Evolutionary conservation across 1,140 invertebrate genomes (phyloP).

Genomic region (Drosophila sp.): DNA sequence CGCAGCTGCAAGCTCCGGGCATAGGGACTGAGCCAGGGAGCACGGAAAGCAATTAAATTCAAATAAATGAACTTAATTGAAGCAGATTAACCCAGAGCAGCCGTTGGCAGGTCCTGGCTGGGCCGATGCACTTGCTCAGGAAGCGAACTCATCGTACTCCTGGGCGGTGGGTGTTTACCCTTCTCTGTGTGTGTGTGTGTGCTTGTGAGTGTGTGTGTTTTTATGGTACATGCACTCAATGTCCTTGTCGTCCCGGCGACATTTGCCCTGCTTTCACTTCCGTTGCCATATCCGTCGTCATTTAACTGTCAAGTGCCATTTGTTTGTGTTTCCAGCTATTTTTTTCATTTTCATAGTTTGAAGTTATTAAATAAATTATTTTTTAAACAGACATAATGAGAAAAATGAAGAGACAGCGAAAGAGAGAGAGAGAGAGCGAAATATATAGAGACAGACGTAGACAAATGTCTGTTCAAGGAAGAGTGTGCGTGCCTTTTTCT

Average conservation of each 20-base stretch:
- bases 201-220: not conserved
- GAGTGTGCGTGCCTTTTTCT: conserved; percentile 50
- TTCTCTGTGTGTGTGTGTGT: not conserved
- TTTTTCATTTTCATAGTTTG: conserved; percentile 29
- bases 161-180: not conserved
- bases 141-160: not conserved
- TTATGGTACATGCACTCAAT: conserved; percentile 40
- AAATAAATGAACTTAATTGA: conserved; percentile 78
- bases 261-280: conserved; percentile 71
- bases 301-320: conserved; percentile 38
- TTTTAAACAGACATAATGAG: conserved; percentile 29
- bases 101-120: conserved; percentile 33
- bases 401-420: not conserved
- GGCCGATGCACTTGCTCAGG: conserved; percentile 8
- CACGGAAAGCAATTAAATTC: conserved; percentile 76
- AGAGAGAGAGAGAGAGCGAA: not conserved
- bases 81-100: conserved; percentile 72
- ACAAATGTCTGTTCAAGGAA: not conserved
- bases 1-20: conserved; percentile 9
- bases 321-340: conserved; percentile 28
- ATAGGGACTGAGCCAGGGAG: conserved; percentile 2
- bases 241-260: conserved; percentile 59
- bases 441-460: not conserved
- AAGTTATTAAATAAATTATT: conserved; percentile 60
- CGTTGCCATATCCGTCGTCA: conserved; percentile 59